Conservation (phyloP, 2,888 invertebrate species). For the Amiota communis region DNA sequence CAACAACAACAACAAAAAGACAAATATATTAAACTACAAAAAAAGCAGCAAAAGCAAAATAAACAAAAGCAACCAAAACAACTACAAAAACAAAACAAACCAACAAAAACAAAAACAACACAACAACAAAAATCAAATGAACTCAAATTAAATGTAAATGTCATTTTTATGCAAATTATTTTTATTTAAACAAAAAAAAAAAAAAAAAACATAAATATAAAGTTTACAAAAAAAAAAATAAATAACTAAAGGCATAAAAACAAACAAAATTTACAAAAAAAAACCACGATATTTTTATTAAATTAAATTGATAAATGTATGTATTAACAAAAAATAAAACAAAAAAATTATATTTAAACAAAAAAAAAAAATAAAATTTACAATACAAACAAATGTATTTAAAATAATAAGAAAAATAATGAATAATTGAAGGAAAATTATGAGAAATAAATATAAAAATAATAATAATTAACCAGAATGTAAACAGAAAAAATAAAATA, state of each 20-base stretch:
- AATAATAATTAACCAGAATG: slow-evolving; percentile 12
- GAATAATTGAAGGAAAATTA: not conserved
- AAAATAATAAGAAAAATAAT: slow-evolving; percentile 31
- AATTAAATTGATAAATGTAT: slow-evolving; percentile 54
- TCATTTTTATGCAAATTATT: slow-evolving; percentile 71
- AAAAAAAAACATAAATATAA: slow-evolving; percentile 33
- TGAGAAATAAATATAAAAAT: slow-evolving; percentile 3
- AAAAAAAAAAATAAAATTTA: too few relatives aligned
- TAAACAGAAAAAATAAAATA: slow-evolving; percentile 9
- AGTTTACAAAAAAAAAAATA: slow-evolving; percentile 29
- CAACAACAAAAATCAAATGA: slow-evolving; percentile 70
- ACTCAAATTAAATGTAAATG: slow-evolving; percentile 73
- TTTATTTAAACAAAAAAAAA: slow-evolving; percentile 62
- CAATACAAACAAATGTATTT: slow-evolving; percentile 26
- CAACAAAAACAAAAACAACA: slow-evolving; percentile 49
- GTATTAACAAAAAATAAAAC: not conserved
- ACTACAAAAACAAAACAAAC: slow-evolving; percentile 48
- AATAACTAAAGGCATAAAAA: slow-evolving; percentile 31
- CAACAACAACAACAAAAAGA: slow-evolving; percentile 51
- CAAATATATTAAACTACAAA: slow-evolving; percentile 31
- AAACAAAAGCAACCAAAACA: slow-evolving; percentile 53
- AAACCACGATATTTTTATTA: not conserved
- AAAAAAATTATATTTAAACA: slow-evolving; percentile 25
- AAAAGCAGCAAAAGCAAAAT: slow-evolving; percentile 41
- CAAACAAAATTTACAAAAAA: slow-evolving; percentile 10